phyloP scores from a whole-genome alignment of 2,888 invertebrate genomes.

The Erebia aethiops region DNA sequence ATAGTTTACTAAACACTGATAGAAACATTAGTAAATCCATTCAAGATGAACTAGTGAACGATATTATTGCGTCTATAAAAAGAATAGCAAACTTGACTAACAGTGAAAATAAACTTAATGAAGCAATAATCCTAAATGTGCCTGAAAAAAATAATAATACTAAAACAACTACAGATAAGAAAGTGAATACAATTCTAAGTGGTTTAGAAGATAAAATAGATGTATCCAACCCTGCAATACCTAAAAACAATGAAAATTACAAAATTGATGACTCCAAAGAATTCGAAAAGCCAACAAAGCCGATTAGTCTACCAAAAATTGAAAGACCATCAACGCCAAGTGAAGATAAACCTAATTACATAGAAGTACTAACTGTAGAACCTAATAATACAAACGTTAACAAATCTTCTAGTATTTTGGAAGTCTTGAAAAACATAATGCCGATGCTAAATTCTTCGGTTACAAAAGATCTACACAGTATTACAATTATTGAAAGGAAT shows the following conservation, averaged over 20 bases:
- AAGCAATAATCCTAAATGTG: conserved; percentile 68
- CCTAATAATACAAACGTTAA: conserved; percentile 64
- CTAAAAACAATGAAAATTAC: conserved; percentile 30
- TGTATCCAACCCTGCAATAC: conserved; percentile 37
- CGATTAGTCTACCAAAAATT: conserved; percentile 11
- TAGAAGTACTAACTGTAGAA: conserved; percentile 72
- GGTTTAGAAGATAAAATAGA: conserved; percentile 67
- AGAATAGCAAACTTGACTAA: conserved; percentile 67
- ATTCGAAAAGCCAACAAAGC: conserved; percentile 31
- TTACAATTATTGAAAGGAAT: conserved; percentile 73
- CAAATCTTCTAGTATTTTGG: conserved; percentile 66
- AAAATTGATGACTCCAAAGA: conserved; percentile 31
- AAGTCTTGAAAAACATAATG: conserved; percentile 74
- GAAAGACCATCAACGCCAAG: conserved; percentile 32
- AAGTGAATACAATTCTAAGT: conserved; percentile 59
- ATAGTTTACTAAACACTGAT: conserved; percentile 65
- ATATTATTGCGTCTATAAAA: conserved; percentile 74
- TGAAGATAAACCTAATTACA: conserved; percentile 57
- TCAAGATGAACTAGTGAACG: conserved; percentile 68
- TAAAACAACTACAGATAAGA: conserved; percentile 42
- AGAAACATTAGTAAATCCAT: conserved; percentile 54
- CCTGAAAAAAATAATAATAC: conserved; percentile 44
- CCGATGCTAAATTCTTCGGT: conserved; percentile 70
- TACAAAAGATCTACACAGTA: conserved; percentile 72
- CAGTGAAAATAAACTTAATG: conserved; percentile 57